These are phyloP conservation scores for Hiodon tergisus DNA, from an alignment of 2,113 vertebrate genomes.

Conservation along the genomic window DNA sequence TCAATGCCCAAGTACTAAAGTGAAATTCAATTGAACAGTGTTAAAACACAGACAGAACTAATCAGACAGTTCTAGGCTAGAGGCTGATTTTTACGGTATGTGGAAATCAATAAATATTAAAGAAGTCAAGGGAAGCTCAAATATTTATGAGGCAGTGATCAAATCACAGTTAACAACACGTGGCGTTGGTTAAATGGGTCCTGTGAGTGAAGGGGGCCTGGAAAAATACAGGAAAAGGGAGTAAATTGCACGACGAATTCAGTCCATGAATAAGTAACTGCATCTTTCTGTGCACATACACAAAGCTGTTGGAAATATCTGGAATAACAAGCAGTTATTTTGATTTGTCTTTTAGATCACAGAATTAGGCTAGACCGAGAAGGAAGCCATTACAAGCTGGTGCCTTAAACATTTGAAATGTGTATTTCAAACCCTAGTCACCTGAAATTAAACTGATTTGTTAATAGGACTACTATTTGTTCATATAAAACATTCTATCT, in stretches of 20 bases:
- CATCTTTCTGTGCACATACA: no score
- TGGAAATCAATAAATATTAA: slow-evolving; percentile 23
- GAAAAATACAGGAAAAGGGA: neutral
- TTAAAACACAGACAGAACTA: no score
- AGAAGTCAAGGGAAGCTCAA: slow-evolving; percentile 12
- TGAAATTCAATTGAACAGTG: no score
- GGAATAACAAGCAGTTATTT: neutral
- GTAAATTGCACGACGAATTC: neutral
- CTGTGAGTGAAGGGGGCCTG: neutral
- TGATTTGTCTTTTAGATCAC: neutral
- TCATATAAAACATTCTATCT: no score
- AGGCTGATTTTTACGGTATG: slow-evolving; percentile 18
- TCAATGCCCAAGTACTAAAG: no score
- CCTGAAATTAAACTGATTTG: no score
- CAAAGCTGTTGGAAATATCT: neutral
- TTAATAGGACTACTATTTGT: no score
- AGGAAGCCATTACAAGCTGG: no score
- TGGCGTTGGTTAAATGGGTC: neutral
- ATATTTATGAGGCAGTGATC: slow-evolving; percentile 23
- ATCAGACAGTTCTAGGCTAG: neutral
- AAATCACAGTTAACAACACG: slow-evolving; percentile 10
- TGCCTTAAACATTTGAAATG: no score
- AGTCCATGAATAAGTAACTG: no score
- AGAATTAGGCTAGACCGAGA: no score
- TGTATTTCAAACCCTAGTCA: no score